Evolutionary conservation across 2,113 vertebrate species (phyloP).

Genomic region (Paralichthys olivaceus): DNA sequence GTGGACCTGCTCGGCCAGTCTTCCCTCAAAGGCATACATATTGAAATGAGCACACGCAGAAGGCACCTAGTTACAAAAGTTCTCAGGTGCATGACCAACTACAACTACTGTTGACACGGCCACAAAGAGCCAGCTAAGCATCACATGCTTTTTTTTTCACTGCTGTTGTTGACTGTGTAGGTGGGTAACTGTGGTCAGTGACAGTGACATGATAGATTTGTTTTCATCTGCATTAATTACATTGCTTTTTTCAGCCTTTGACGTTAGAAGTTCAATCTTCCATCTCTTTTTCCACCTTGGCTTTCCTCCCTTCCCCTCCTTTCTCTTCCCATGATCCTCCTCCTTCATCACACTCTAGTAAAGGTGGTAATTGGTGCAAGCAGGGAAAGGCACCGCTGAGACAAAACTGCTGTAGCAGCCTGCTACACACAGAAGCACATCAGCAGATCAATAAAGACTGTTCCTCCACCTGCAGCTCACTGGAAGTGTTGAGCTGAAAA

Average conservation of each 20-base stretch:
- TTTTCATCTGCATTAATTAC: neutral
- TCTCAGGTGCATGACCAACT: too few species aligned
- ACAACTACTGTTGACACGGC: too few species aligned
- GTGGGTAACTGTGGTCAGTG: neutral
- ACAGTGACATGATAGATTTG: neutral
- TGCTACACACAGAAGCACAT: too few species aligned
- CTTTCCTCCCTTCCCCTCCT: constrained; percentile 12
- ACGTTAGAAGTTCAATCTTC: neutral
- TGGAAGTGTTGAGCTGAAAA: constrained; percentile 17
- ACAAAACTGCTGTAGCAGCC: constrained; percentile 1
- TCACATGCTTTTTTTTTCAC: neutral
- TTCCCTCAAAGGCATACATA: too few species aligned
- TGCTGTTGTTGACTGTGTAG: neutral
- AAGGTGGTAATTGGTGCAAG: constrained; percentile 22
- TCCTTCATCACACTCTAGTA: constrained; percentile 16
- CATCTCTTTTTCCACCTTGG: neutral
- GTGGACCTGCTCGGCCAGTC: too few species aligned
- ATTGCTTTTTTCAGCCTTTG: neutral
- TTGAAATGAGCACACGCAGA: too few species aligned
- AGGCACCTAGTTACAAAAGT: too few species aligned
- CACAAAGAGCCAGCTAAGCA: too few species aligned
- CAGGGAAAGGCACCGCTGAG: constrained; percentile 1
- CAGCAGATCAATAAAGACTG: constrained; percentile 1
- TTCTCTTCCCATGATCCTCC: constrained; percentile 4
- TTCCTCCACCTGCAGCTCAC: neutral